Evolutionary conservation across 2,113 vertebrate species (phyloP).

Genomic region (Grammomys dolichurus): DNA sequence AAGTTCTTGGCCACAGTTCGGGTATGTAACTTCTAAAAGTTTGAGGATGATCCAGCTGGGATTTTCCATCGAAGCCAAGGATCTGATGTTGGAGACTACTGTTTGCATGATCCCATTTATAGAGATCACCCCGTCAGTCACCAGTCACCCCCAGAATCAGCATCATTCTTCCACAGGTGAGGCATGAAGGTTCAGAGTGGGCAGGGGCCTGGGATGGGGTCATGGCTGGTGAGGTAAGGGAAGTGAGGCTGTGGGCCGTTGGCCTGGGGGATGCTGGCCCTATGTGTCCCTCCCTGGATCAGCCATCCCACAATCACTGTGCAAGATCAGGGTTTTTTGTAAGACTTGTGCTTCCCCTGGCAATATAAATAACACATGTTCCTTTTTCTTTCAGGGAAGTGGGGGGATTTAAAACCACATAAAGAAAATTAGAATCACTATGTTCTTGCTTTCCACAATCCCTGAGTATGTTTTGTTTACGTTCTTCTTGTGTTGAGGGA

Average conservation of each 20-base stretch:
- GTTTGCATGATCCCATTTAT: background rate
- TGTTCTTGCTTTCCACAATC: conserved; percentile 25
- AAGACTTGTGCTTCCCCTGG: conserved; percentile 39
- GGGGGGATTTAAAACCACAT: conserved; percentile 11
- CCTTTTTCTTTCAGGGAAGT: conserved; percentile 49
- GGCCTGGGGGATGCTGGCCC: too few species aligned
- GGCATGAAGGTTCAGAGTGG: fast-evolving
- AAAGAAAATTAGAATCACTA: conserved; percentile 71
- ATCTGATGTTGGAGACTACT: background rate
- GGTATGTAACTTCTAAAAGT: conserved; percentile 76
- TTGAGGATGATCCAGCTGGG: conserved; percentile 79
- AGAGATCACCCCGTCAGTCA: fast-evolving
- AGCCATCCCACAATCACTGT: background rate
- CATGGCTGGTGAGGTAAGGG: background rate
- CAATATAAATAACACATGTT: conserved; percentile 61
- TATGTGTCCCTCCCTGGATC: fast-evolving
- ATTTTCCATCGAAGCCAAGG: background rate
- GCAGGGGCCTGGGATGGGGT: fast-evolving
- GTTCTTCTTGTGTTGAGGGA: background rate
- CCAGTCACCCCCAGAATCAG: background rate
- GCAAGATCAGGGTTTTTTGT: background rate
- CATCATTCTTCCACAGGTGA: fast-evolving
- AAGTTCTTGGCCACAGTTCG: conserved; percentile 85
- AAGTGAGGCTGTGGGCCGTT: fast-evolving
- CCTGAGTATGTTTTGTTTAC: background rate